Evolutionary conservation across 2,888 invertebrate species (phyloP).

Genomic region (Clanis bilineata): DNA sequence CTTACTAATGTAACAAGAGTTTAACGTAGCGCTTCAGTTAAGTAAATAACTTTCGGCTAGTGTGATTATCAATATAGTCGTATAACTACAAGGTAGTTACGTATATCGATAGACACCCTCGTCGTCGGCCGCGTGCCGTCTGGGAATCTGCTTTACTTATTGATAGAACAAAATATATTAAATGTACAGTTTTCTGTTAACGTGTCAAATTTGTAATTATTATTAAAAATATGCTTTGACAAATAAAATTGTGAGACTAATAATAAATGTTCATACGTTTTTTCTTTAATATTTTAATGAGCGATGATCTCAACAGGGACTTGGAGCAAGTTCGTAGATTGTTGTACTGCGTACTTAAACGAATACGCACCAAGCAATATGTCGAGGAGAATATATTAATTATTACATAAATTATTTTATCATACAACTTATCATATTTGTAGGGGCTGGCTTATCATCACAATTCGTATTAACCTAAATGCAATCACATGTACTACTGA

Average conservation of each 20-base stretch:
- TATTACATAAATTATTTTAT: neutral
- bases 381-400: neutral
- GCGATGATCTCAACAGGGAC: neutral
- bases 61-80: neutral
- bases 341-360: constrained; percentile 1
- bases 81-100: neutral
- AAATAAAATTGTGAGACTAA: neutral
- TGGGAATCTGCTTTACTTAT: constrained; percentile 12
- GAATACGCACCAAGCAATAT: neutral
- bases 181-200: neutral
- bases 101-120: neutral
- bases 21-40: neutral
- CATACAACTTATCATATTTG: neutral
- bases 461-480: neutral
- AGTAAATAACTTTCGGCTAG: neutral
- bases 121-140: neutral
- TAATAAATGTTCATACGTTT: neutral
- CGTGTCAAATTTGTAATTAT: neutral
- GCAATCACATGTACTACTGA: neutral
- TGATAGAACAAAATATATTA: neutral
- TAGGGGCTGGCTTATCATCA: neutral
- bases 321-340: neutral
- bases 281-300: neutral
- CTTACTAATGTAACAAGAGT: neutral
- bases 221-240: neutral